Base-by-base conservation (phyloP, 2,888 invertebrate genomes). In the Pandemis heparana region DNA sequence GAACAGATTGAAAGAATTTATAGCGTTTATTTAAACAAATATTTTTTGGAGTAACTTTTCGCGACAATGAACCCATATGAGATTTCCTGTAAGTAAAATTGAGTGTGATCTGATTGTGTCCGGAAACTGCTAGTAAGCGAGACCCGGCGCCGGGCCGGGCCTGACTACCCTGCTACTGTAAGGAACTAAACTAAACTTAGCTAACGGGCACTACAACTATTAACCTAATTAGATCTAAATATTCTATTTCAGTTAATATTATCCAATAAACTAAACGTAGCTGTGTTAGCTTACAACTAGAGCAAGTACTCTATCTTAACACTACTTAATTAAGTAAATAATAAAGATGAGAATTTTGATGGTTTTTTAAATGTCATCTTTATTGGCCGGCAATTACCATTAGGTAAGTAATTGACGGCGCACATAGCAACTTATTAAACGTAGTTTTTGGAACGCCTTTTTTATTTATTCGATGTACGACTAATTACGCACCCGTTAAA, bases 131-230 rank as follows among this genome's bases (percentile, higher is more conserved):
- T 51, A 32, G 2, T 38, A 43, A 74, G 74, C 74, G 65, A 70
- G 70, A 39, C 70, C 59, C 74, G 65, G 74, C 51, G 5, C 1
- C 39, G n/a, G 59, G 41, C 64, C 74, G 69, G 74, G 70, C 43
- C 69, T 74, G 69, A 70, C 74, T 74, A 60, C 65, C 74, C 74
- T 73, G 73, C 59, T 48, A 23, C 23, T 72, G 56, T 56, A 38
- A 23, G 46, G 48, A 38, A 72, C 59, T 71, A 66, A 23, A 43
- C 59, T 73, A 73, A 56, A 68, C 72, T 68, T 72, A 73, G 68
- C 64, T 60, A 66, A 71, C 16, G 32, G 62, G 43, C 61, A 73
- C 39, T 56, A 62, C 32, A 61, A 53, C 53, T 62, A 63, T 46
- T 63, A 63, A 46, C 32, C 46, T 63, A 63, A 38, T 60, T 60